phyloP scores from a whole-genome alignment of 2,113 vertebrate genomes.

The Ptilorrhoa leucosticta region DNA sequence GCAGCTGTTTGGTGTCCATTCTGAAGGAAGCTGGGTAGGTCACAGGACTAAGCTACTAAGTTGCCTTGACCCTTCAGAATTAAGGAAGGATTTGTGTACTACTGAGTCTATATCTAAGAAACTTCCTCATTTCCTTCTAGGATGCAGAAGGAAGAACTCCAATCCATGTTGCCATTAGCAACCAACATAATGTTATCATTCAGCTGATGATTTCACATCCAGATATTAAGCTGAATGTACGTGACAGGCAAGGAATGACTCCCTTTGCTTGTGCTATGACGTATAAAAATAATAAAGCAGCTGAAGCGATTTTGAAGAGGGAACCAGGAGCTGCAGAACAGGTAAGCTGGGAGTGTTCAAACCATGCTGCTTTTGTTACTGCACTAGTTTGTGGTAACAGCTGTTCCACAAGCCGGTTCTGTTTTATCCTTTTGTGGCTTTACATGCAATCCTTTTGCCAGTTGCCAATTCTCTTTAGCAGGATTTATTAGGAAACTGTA shows the following conservation, averaged over 20 bases:
- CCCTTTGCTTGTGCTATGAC: slow-evolving; percentile 98
- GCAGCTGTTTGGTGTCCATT: neutral
- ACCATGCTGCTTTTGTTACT: neutral
- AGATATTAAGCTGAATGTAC: slow-evolving; percentile 86
- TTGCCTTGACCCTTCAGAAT: neutral
- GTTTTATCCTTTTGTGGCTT: neutral
- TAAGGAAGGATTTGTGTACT: neutral
- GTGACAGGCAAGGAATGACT: slow-evolving; percentile 94
- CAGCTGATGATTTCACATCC: slow-evolving; percentile 95
- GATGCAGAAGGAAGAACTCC: slow-evolving; percentile 94
- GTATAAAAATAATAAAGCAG: slow-evolving; percentile 95
- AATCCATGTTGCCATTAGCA: slow-evolving; percentile 94
- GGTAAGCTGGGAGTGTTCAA: slow-evolving; percentile 63
- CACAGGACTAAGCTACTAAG: neutral
- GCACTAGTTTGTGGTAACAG: neutral
- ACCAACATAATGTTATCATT: slow-evolving; percentile 92
- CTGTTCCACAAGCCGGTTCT: neutral
- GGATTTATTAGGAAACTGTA: neutral
- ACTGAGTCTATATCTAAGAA: neutral
- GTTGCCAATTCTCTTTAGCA: neutral
- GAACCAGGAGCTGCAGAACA: slow-evolving; percentile 95
- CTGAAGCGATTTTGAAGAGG: slow-evolving; percentile 93
- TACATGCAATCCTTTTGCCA: neutral
- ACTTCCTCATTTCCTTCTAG: slow-evolving; percentile 60
- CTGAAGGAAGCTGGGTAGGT: neutral